Conservation (phyloP, 2,888 invertebrate genomes). For the Malthinus flaveolus region DNA sequence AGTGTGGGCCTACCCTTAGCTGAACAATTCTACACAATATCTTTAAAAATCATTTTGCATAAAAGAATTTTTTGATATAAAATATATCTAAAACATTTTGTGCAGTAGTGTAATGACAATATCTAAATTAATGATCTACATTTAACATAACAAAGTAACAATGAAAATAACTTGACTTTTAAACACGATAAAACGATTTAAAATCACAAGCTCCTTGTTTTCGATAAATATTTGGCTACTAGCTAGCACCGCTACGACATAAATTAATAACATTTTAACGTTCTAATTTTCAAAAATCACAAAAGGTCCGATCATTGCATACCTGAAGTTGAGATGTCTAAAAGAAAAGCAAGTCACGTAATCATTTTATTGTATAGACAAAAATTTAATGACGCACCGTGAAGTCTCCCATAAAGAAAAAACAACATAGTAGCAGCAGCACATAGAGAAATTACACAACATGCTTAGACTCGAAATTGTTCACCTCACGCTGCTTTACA, state of each 20-base stretch:
- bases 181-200: too few relatives aligned
- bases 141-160: neutral
- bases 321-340: constrained; percentile 13
- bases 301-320: constrained; percentile 15
- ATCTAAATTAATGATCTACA: constrained; percentile 4
- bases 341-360: constrained; percentile 19
- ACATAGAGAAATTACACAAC: constrained; percentile 11
- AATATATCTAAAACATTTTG: too few relatives aligned
- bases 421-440: constrained; percentile 9
- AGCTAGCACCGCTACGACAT: neutral
- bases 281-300: constrained; percentile 12
- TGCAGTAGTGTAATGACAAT: neutral
- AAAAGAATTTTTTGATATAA: too few relatives aligned
- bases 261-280: neutral
- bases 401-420: constrained; percentile 10
- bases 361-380: constrained; percentile 17
- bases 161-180: neutral
- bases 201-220: too few relatives aligned
- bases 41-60: too few relatives aligned
- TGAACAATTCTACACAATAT: too few relatives aligned
- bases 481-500: constrained; percentile 19
- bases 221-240: neutral
- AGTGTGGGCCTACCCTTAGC: too few relatives aligned
- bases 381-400: constrained; percentile 9
- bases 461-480: constrained; percentile 15